phyloP scores from a whole-genome alignment of 2,888 invertebrate genomes.

The Lepeophtheirus nordmannii region DNA sequence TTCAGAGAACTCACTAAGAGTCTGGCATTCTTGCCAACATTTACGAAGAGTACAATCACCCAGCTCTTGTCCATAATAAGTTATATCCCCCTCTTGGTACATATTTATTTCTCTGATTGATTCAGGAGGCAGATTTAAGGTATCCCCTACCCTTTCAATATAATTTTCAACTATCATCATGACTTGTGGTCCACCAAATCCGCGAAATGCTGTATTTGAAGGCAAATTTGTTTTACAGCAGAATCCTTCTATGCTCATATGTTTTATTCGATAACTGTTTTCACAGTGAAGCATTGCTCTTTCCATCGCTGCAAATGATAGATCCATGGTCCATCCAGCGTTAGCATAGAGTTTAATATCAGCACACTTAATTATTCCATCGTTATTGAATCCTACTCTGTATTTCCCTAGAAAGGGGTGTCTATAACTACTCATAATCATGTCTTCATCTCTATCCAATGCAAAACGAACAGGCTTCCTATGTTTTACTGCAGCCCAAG shows the following conservation, averaged over 20 bases:
- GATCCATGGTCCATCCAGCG: constrained; percentile 59
- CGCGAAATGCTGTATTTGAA: constrained; percentile 32
- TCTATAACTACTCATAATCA: constrained; percentile 69
- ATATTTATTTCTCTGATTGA: constrained; percentile 35
- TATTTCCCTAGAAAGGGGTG: constrained; percentile 77
- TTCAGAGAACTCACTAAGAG: constrained; percentile 26
- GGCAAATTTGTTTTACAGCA: constrained; percentile 31
- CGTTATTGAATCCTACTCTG: constrained; percentile 57
- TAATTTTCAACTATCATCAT: neutral
- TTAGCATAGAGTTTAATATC: constrained; percentile 60
- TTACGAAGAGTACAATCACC: constrained; percentile 31
- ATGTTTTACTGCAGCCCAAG: constrained; percentile 62
- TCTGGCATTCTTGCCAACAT: constrained; percentile 32
- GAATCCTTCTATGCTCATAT: constrained; percentile 48
- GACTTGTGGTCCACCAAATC: constrained; percentile 23
- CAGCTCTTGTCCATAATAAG: constrained; percentile 32
- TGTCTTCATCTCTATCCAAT: constrained; percentile 86
- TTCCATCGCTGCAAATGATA: constrained; percentile 58
- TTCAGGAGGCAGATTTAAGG: neutral
- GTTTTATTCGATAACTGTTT: constrained; percentile 54
- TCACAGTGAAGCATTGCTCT: constrained; percentile 67
- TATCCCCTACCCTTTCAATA: constrained; percentile 15
- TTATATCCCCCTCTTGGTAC: constrained; percentile 33
- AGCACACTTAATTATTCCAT: constrained; percentile 57
- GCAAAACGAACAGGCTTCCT: constrained; percentile 64